Conservation (phyloP, 2,797 vertebrate genomes). For the Sebastes hubbsi region DNA sequence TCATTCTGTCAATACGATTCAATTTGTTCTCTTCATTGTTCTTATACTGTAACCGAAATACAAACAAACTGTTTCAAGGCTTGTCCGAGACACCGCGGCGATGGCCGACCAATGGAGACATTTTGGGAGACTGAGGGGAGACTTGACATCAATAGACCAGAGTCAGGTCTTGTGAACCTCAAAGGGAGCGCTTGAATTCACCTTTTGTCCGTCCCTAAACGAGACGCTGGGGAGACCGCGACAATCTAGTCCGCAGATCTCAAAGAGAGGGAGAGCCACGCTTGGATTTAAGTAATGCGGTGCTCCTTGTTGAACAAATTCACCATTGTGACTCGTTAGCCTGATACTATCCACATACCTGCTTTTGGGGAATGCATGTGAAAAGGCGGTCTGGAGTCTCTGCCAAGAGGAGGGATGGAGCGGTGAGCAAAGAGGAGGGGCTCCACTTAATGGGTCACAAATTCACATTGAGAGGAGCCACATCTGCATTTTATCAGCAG, state of each 20-base stretch:
- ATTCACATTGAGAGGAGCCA: slow-evolving; percentile 94
- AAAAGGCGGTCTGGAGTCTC: slow-evolving; percentile 69
- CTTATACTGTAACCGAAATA: background rate
- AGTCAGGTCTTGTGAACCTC: slow-evolving; percentile 75
- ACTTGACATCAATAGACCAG: slow-evolving; percentile 69
- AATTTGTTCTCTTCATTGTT: slow-evolving; percentile 7
- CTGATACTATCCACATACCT: slow-evolving; percentile 84
- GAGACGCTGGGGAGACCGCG: slow-evolving; percentile 76
- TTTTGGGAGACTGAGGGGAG: slow-evolving; percentile 54
- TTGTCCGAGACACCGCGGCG: slow-evolving; percentile 1
- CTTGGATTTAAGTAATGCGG: slow-evolving; percentile 78
- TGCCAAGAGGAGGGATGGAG: slow-evolving; percentile 74
- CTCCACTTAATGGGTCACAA: slow-evolving; percentile 86
- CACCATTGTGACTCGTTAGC: slow-evolving; percentile 79
- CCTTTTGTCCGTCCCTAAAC: slow-evolving; percentile 79
- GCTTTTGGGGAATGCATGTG: slow-evolving; percentile 76
- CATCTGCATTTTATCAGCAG: slow-evolving; percentile 99
- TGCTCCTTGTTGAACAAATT: slow-evolving; percentile 83
- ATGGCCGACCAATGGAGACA: slow-evolving; percentile 57
- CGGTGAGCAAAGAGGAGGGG: slow-evolving; percentile 71
- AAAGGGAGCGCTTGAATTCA: slow-evolving; percentile 78
- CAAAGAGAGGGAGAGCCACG: slow-evolving; percentile 76
- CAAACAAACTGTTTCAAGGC: slow-evolving; percentile 1
- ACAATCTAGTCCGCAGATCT: slow-evolving; percentile 77
- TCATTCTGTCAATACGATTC: background rate